Base-by-base conservation (phyloP, 2,888 invertebrate genomes). In the Scrobipalpa costella region DNA sequence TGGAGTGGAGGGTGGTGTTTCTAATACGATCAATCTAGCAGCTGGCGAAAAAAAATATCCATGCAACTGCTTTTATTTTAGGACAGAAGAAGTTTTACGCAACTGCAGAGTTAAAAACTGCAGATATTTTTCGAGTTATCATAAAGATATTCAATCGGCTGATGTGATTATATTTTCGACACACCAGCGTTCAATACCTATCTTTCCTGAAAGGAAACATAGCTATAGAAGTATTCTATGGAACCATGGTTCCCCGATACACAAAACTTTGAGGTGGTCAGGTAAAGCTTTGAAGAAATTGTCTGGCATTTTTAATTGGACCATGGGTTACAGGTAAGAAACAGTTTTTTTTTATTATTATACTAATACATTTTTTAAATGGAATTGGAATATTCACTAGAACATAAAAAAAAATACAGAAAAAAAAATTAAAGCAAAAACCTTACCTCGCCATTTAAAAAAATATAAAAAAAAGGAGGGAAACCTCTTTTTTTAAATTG, bases 281-380 rank as follows among this genome's bases (percentile, higher is more conserved):
- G 13, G 9, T 2, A 6, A 27, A 0, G 27, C 13, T 3, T 27
- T 52, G 8, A 27, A 21, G 1, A 11, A 8, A 1, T 5, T 21
- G 11, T 27, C 21, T 8, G n/a, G 27, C 2, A 0, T 52, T 52
- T 52, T 52, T 27, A 52, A 52, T 27, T 52, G 52, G 52, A 52
- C 52, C 9, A 52, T 52, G 52, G 13, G 27, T n/a, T 52, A 52
- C 52, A 52, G 52, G 52, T 52, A 52, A 27, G 9, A n/a, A n/a
- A n/a, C n/a, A n/a, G n/a, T n/a, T n/a, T n/a, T n/a, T n/a, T n/a
- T n/a, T n/a, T n/a, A n/a, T n/a, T n/a, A n/a, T n/a, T n/a, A n/a
- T n/a, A n/a, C n/a, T n/a, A n/a, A n/a, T n/a, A n/a, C n/a, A n/a
- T n/a, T n/a, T n/a, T n/a, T n/a, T n/a, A n/a, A n/a, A n/a, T n/a